phyloP scores from a whole-genome alignment of 2,113 vertebrate species.

The human (Homo sapiens) region GRCh38 chr4:33076501-33077000 shows the following conservation, averaged over 20 bases:
- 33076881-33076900: neutral
- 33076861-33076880: neutral
- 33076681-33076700: neutral
- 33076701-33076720: neutral
- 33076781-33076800: neutral
- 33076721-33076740: neutral
- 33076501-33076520: neutral
- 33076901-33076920: neutral
- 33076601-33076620: neutral
- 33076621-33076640: neutral
- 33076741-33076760: neutral
- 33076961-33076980: fast-evolving
- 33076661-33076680: neutral
- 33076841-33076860: fast-evolving
- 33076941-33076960: fast-evolving
- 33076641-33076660: neutral
- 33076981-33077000: fast-evolving
- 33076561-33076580: neutral
- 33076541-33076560: neutral
- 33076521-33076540: neutral
- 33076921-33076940: neutral
- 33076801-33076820: neutral
- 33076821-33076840: neutral
- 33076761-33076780: neutral
- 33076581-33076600: neutral